phyloP scores from a whole-genome alignment of 2,113 vertebrate genomes.

The Pedetes capensis region DNA sequence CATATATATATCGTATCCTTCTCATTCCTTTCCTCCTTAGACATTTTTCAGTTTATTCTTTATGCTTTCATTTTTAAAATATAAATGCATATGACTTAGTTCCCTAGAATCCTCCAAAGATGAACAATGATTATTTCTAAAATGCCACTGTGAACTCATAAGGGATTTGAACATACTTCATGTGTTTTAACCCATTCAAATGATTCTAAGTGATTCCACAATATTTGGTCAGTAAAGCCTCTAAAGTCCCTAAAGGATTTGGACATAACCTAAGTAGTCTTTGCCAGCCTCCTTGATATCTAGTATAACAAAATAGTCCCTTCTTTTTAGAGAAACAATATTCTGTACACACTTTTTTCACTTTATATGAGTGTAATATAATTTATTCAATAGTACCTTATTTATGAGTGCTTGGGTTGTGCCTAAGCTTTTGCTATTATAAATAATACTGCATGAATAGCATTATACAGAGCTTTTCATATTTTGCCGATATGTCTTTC shows the following conservation, averaged over 20 bases:
- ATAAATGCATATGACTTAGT: background rate
- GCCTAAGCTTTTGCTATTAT: background rate
- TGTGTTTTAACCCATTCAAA: background rate
- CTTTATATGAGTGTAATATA: background rate
- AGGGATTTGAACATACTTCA: background rate
- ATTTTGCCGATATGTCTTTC: constrained; percentile 16
- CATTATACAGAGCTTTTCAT: background rate
- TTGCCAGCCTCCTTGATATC: constrained; percentile 7
- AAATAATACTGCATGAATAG: background rate
- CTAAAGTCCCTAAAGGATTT: background rate
- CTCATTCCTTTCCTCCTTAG: background rate
- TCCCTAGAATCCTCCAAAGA: background rate
- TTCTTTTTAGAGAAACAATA: background rate
- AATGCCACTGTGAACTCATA: background rate
- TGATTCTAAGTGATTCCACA: background rate
- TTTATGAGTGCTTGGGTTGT: background rate
- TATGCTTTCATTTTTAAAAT: background rate
- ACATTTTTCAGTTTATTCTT: background rate
- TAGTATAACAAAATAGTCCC: background rate
- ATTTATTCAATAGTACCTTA: background rate
- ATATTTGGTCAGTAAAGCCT: background rate
- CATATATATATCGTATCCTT: too few species aligned
- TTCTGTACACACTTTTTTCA: background rate
- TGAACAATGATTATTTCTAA: background rate
- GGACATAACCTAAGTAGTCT: background rate